Evolutionary conservation across 2,113 vertebrate genomes (phyloP), one percentile per base, ranked within the genome.

Genomic region (Cyprichromis sp.): DNA sequence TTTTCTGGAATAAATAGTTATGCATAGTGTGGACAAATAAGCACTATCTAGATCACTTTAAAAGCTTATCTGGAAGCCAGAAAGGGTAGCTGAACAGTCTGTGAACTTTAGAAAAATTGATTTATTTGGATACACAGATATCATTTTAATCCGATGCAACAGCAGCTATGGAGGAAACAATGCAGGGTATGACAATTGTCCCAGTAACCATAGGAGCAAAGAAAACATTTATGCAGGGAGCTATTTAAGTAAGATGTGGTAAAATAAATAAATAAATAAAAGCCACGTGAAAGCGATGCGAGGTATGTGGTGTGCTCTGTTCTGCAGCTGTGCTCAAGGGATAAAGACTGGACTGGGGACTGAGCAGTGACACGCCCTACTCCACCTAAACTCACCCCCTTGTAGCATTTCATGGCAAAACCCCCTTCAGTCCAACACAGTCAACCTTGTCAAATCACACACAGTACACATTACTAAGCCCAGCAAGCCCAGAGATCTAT

Each of bases 211-310:
- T 90, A 80, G 91, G 63, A 63, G 91, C 93, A 54, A 38, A 53
- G 47, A 10, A 86, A 95, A 95, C 93, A 96, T 96, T 94, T 93
- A 85, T 24, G 31, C 81, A 81, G 81, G 42, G 61, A 42, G 89
- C 87, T 91, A 91, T 94, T 92, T 73, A 52, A 88, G 81, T 85
- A 86, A 73, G 90, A 88, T 85, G 87, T 47, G 36, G 50, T 88
- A 54, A 86, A 86, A 92, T n/a, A 26, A 57, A 26, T 8, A 59
- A 9, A 26, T 26, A 59, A 59, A 57, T 4, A 59, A 61, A 86
- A 85, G 85, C 55, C 52, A 29, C 26, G 80, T 82, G 82, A 84
- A 80, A 16, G 40, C 6, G 54, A 86, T 82, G 82, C 2, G 47
- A 13, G 89, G 79, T 71, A 85, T 89, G 91, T n/a, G 26, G 19